Conservation (phyloP, 2,888 invertebrate genomes). For the Hecatera dysodea region DNA sequence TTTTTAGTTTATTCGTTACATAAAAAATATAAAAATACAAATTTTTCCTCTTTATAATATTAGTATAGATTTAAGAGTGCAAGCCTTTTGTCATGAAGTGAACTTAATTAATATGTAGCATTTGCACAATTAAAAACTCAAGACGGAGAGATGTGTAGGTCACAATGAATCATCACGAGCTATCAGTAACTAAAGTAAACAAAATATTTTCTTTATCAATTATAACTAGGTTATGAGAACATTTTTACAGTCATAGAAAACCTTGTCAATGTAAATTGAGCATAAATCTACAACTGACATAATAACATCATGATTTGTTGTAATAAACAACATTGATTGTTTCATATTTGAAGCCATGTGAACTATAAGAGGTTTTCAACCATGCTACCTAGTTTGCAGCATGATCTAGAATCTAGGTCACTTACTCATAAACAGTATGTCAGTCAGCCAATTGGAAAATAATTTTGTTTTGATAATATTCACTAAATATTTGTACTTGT, state of each 20-base stretch:
- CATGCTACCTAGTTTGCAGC: neutral
- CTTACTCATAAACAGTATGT: too few relatives aligned
- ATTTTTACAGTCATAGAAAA: constrained; percentile 3
- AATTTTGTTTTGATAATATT: neutral
- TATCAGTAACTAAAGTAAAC: constrained; percentile 44
- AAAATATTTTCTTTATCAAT: constrained; percentile 31
- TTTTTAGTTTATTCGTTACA: too few relatives aligned
- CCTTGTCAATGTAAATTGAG: neutral
- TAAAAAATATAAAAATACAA: too few relatives aligned
- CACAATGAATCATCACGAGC: constrained; percentile 27
- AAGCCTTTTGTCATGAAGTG: too few relatives aligned
- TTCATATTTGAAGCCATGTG: neutral
- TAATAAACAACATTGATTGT: neutral
- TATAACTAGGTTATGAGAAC: constrained; percentile 37
- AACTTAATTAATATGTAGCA: neutral
- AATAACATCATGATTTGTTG: neutral
- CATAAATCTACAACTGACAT: neutral
- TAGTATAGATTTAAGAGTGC: too few relatives aligned
- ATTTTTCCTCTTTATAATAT: too few relatives aligned
- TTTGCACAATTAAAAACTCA: constrained; percentile 16
- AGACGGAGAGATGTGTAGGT: constrained; percentile 19
- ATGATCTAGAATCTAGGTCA: neutral
- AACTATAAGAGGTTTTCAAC: neutral
- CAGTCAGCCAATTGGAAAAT: neutral
- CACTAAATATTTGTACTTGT: neutral